Conservation (phyloP, 2,113 vertebrate genomes). For the Heterotis niloticus region DNA sequence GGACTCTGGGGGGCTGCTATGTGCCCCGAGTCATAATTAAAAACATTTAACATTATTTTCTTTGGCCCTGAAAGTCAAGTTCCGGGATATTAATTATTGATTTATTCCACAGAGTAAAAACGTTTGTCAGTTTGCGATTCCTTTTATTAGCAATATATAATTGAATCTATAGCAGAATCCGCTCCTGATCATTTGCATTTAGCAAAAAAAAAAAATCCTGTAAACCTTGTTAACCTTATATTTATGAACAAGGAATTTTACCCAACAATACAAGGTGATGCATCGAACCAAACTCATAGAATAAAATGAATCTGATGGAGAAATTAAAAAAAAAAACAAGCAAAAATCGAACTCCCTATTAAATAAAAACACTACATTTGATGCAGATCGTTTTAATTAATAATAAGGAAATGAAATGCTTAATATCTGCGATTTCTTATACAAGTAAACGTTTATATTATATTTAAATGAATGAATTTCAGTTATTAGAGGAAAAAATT, state of each 20-base stretch:
- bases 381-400: constrained; percentile 90
- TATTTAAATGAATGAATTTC: constrained; percentile 63
- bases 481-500: constrained; percentile 71
- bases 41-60: constrained; percentile 99
- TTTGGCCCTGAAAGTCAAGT: constrained; percentile 98
- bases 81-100: constrained; percentile 91
- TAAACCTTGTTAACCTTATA: constrained; percentile 1
- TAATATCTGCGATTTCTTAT: constrained; percentile 93
- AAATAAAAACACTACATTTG: constrained; percentile 56
- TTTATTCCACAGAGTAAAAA: constrained; percentile 78
- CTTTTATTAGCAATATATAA: constrained; percentile 30
- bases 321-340: background rate
- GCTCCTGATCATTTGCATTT: constrained; percentile 24
- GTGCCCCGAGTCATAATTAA: constrained; percentile 99
- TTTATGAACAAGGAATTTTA: background rate
- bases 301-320: background rate
- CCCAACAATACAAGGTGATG: background rate
- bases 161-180: constrained; percentile 37
- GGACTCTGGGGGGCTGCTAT: constrained; percentile 91
- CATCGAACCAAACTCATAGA: background rate
- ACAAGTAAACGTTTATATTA: constrained; percentile 99
- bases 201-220: background rate
- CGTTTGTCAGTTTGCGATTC: constrained; percentile 42
- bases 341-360: constrained; percentile 38
- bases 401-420: constrained; percentile 92